Conservation (phyloP, 2,888 invertebrate species). For the Cephalotes varians region DNA sequence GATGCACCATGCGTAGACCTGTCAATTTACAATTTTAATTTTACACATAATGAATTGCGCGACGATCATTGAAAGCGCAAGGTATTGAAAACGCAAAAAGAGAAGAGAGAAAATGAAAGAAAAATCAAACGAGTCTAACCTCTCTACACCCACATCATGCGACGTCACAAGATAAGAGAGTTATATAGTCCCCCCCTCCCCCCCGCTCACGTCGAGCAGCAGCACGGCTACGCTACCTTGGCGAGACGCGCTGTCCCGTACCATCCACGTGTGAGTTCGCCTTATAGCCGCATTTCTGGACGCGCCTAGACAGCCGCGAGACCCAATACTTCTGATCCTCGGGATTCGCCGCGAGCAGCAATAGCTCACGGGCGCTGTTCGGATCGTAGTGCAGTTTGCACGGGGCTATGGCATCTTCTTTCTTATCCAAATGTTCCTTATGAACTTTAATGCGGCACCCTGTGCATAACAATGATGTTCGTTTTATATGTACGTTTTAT, state of each 20-base stretch:
- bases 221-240: constrained; percentile 88
- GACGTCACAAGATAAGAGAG: constrained; percentile 82
- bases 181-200: constrained; percentile 85
- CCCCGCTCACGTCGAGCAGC: constrained; percentile 75
- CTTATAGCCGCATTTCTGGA: constrained; percentile 97
- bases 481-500: not conserved
- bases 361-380: constrained; percentile 96
- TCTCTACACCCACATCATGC: constrained; percentile 84
- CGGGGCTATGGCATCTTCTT: constrained; percentile 95
- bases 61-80: not conserved
- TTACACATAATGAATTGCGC: not conserved
- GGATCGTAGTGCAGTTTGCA: constrained; percentile 99
- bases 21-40: too few relatives aligned
- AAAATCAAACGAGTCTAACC: constrained; percentile 81
- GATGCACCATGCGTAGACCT: too few relatives aligned
- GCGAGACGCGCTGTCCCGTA: constrained; percentile 88
- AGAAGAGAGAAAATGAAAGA: constrained; percentile 56
- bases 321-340: constrained; percentile 98
- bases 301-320: constrained; percentile 94
- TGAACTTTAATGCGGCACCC: constrained; percentile 99
- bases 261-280: constrained; percentile 89
- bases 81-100: not conserved
- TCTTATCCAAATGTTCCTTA: constrained; percentile 96
- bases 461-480: constrained; percentile 80
- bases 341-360: constrained; percentile 93